Evolutionary conservation across 2,797 vertebrate genomes (phyloP).

Genomic region (Limosa lapponica): DNA sequence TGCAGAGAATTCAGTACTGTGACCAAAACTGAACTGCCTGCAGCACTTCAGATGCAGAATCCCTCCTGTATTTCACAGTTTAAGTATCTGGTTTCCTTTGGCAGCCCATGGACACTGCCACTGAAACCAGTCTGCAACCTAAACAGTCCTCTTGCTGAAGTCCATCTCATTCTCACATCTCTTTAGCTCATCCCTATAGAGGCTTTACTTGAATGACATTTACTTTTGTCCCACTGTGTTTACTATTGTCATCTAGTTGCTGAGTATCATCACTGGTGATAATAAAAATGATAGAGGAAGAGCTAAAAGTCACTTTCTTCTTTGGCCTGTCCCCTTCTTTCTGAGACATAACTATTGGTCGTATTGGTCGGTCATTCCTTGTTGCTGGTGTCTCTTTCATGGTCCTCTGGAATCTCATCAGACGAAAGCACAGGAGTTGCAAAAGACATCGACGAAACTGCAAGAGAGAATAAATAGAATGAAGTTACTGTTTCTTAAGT

Average conservation of each 20-base stretch:
- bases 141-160: not conserved
- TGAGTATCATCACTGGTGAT: slow-evolving; percentile 87
- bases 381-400: slow-evolving; percentile 80
- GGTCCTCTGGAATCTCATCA: slow-evolving; percentile 81
- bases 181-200: slow-evolving; percentile 66
- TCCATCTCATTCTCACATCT: not conserved
- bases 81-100: not conserved
- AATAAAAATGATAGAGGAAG: slow-evolving; percentile 93
- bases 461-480: slow-evolving; percentile 10
- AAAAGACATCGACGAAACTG: slow-evolving; percentile 89
- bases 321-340: slow-evolving; percentile 84
- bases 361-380: slow-evolving; percentile 79
- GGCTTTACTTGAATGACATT: slow-evolving; percentile 89
- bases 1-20: not conserved
- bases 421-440: slow-evolving; percentile 86
- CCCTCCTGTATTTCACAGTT: not conserved
- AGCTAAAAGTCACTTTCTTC: slow-evolving; percentile 94
- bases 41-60: not conserved
- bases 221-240: slow-evolving; percentile 65
- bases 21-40: not conserved
- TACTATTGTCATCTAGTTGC: slow-evolving; percentile 77
- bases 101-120: not conserved
- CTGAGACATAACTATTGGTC: slow-evolving; percentile 86
- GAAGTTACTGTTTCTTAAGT: not conserved
- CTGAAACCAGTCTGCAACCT: not conserved